Percentiles rank a stretch among this genome's conserved stretches.
Evolutionary conservation across 2,888 invertebrate genomes (phyloP).

Genomic region (Pristionchus mayeri): DNA sequence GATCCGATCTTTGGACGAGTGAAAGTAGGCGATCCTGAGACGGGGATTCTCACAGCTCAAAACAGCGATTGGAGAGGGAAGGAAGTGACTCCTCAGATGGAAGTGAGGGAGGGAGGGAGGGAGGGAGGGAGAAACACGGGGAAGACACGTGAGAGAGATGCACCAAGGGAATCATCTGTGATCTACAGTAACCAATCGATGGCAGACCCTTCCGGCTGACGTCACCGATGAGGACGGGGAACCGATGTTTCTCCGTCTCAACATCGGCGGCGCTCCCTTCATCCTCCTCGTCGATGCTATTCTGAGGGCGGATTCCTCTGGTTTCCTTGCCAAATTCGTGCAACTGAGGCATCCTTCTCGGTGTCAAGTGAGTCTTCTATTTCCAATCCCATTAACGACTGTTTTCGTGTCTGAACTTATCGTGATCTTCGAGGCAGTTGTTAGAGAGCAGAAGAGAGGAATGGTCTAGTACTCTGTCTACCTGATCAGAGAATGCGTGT

Average conservation of each 20-base stretch:
- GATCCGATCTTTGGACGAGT: neutral
- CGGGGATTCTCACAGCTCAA: slow-evolving; percentile 17
- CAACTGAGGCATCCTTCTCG: slow-evolving; percentile 72
- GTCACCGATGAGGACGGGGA: slow-evolving; percentile 61
- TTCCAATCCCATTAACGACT: neutral
- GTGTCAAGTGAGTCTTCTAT: slow-evolving; percentile 61
- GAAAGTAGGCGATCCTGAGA: slow-evolving; percentile 7
- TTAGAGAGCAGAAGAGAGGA: too few species aligned
- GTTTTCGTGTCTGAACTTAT: neutral
- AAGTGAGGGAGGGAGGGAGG: neutral
- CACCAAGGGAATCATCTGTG: too few species aligned
- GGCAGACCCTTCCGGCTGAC: slow-evolving; percentile 60
- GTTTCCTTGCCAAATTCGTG: slow-evolving; percentile 73
- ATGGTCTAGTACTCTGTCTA: too few species aligned
- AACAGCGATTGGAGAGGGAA: neutral
- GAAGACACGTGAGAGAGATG: too few species aligned
- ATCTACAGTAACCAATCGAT: neutral
- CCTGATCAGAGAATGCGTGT: too few species aligned
- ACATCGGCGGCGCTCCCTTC: slow-evolving; percentile 73
- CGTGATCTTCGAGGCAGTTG: too few species aligned
- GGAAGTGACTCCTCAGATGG: neutral
- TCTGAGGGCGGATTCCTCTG: slow-evolving; percentile 70
- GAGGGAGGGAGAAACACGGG: neutral
- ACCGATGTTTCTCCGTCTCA: slow-evolving; percentile 70
- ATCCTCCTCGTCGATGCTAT: slow-evolving; percentile 72